Percentiles rank a stretch among this genome's conserved stretches.
These are phyloP conservation scores for Lepas anatifera DNA, from an alignment of 2,888 invertebrate genomes.

Conservation along the genomic window DNA sequence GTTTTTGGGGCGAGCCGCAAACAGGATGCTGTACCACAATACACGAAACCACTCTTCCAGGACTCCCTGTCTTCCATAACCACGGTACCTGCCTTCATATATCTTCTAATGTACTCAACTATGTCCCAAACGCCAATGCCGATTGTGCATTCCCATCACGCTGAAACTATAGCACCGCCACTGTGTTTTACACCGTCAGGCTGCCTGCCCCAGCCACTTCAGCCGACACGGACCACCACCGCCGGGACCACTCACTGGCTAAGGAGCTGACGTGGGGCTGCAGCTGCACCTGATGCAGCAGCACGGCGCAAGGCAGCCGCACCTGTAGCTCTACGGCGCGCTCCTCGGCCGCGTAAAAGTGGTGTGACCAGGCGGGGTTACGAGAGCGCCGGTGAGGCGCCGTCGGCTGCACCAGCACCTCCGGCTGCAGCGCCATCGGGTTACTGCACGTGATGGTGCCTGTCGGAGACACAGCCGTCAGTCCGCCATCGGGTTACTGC, in stretches of 20 bases:
- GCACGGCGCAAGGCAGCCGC: conserved; percentile 72
- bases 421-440: conserved; percentile 77
- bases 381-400: conserved; percentile 65
- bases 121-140: too few relatives aligned
- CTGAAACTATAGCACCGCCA: too few relatives aligned
- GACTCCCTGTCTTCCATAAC: too few relatives aligned
- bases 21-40: too few relatives aligned
- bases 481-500: conserved; percentile 70
- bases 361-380: conserved; percentile 90
- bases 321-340: conserved; percentile 72
- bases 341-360: conserved; percentile 81
- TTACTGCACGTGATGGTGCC: conserved; percentile 64
- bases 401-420: conserved; percentile 68
- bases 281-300: conserved; percentile 74
- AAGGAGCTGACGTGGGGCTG: conserved; percentile 74
- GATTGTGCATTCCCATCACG: too few relatives aligned
- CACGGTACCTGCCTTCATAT: too few relatives aligned
- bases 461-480: conserved; percentile 28
- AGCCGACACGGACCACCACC: too few relatives aligned
- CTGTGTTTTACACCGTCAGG: too few relatives aligned
- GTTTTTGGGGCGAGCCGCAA: too few relatives aligned
- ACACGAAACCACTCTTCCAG: too few relatives aligned
- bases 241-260: conserved; percentile 54
- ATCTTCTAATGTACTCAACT: too few relatives aligned
- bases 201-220: too few relatives aligned